phyloP scores from a whole-genome alignment of 1,140 invertebrate species.

The Aphidius ervi region DNA sequence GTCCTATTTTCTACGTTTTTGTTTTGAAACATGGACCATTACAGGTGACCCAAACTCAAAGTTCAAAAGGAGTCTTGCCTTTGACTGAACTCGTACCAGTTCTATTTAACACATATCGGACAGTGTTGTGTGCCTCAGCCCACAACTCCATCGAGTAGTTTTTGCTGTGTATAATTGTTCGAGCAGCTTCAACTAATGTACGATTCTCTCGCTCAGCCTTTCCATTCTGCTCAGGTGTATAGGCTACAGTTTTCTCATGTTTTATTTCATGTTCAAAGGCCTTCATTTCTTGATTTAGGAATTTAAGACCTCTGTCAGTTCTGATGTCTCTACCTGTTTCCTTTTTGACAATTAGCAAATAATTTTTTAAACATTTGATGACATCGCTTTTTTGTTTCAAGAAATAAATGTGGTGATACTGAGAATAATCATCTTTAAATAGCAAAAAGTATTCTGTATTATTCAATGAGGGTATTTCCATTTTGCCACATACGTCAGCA shows the following conservation, averaged over 20 bases:
- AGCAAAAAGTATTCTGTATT: no score
- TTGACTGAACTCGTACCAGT: background rate
- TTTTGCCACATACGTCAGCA: no score
- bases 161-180: constrained; percentile 16
- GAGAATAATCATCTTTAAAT: no score
- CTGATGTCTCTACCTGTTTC: constrained; percentile 31
- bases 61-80: constrained; percentile 23
- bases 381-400: constrained; percentile 37
- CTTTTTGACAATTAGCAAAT: constrained; percentile 36
- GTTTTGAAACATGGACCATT: constrained; percentile 27
- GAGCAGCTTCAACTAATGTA: constrained; percentile 7
- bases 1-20: constrained; percentile 33
- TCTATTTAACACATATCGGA: background rate
- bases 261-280: constrained; percentile 34
- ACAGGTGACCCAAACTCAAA: constrained; percentile 45
- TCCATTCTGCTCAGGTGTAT: constrained; percentile 28
- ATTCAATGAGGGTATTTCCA: no score
- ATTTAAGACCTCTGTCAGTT: constrained; percentile 47
- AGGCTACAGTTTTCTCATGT: constrained; percentile 37
- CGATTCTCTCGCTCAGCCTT: constrained; percentile 29
- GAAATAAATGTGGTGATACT: background rate
- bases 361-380: constrained; percentile 32
- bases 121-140: constrained; percentile 28
- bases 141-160: constrained; percentile 22
- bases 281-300: constrained; percentile 29